Conservation (phyloP, 2,888 invertebrate genomes). For the Leptodirus hochenwartii region DNA sequence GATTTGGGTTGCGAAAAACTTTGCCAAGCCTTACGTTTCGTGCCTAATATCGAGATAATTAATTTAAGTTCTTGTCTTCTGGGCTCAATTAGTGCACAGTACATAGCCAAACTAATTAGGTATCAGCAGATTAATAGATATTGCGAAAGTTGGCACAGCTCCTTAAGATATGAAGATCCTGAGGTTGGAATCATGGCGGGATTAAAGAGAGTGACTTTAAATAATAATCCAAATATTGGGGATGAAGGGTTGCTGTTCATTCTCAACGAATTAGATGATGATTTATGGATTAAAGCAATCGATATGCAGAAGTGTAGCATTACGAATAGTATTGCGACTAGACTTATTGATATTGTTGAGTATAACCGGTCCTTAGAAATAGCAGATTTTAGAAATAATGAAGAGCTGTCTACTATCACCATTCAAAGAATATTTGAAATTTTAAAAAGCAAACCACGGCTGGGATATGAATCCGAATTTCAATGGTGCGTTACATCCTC, state of each 20-base stretch:
- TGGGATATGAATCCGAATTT: conserved; percentile 19
- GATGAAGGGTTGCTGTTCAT: conserved; percentile 43
- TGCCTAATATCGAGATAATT: conserved; percentile 46
- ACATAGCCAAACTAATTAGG: conserved; percentile 47
- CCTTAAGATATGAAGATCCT: conserved; percentile 56
- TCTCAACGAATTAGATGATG: conserved; percentile 52
- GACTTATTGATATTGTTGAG: conserved; percentile 39
- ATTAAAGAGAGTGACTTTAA: conserved; percentile 46
- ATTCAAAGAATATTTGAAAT: conserved; percentile 21
- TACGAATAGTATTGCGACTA: conserved; percentile 37
- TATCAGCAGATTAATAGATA: conserved; percentile 37
- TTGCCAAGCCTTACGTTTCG: conserved; percentile 45
- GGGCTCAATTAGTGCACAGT: conserved; percentile 39
- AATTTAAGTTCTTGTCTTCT: conserved; percentile 53
- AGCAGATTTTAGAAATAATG: conserved; percentile 47
- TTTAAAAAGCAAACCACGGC: conserved; percentile 19
- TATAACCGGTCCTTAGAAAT: conserved; percentile 48
- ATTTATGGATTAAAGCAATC: conserved; percentile 63
- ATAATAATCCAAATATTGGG: conserved; percentile 47
- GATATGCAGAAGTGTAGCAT: conserved; percentile 61
- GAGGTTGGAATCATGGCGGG: conserved; percentile 57
- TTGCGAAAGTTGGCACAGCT: conserved; percentile 67
- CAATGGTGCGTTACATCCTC: conserved; percentile 21
- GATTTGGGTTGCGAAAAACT: conserved; percentile 54
- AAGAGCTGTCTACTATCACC: conserved; percentile 17